phyloP scores from a whole-genome alignment of 2,113 vertebrate species.

The Helogale parvula region DNA sequence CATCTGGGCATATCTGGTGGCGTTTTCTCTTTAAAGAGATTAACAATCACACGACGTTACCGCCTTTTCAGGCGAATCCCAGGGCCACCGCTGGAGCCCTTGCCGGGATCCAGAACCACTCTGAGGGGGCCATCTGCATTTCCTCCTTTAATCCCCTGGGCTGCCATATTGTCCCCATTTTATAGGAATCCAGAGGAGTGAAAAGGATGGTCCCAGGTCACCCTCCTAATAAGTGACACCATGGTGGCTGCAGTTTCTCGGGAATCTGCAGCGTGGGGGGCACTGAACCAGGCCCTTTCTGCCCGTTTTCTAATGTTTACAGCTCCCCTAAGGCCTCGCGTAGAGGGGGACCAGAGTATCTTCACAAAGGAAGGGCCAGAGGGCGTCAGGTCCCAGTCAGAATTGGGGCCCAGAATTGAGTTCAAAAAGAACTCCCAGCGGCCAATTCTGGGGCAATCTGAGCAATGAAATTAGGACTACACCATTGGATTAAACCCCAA shows the following conservation, averaged over 20 bases:
- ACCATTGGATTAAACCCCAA: background rate
- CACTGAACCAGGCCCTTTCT: background rate
- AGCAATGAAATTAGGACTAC: background rate
- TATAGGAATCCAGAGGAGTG: background rate
- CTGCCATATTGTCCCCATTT: background rate
- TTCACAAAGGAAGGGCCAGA: background rate
- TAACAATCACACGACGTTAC: accelerated
- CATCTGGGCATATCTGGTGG: background rate
- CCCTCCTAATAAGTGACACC: accelerated
- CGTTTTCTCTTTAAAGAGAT: slow-evolving; percentile 7
- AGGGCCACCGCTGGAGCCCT: background rate
- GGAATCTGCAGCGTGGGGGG: background rate
- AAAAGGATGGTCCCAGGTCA: background rate
- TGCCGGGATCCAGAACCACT: background rate
- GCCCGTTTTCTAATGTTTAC: too few species aligned
- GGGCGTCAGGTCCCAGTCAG: background rate
- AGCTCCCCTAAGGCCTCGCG: background rate
- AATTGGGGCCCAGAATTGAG: background rate
- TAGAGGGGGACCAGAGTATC: accelerated
- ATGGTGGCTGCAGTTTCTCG: too few species aligned
- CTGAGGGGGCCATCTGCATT: accelerated
- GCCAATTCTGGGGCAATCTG: background rate
- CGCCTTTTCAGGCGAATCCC: background rate
- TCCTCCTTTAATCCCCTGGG: background rate
- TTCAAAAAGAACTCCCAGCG: background rate